Evolutionary conservation across 1,140 invertebrate species (phyloP), one percentile per base, ranked within the genome.

Genomic region (Microplitis demolitor): DNA sequence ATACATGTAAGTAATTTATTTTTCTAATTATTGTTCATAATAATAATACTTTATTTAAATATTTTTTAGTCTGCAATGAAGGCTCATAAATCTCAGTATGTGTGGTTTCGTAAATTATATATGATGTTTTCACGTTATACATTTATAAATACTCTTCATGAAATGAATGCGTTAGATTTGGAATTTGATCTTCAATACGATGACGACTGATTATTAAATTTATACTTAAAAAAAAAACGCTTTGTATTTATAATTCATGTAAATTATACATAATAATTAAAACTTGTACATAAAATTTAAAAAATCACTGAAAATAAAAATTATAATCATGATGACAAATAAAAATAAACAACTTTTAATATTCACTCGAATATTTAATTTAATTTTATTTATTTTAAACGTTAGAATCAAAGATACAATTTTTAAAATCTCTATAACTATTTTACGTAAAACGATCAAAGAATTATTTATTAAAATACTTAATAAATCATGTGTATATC

Each of bases 91-190:
- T 96, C 95, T 13, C 97, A 99, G 84, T 92, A 96, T 84, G 90
- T 96, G 11, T 99, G 97, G 97, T 98, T 96, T 84, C 90, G 97
- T 74, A 91, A 91, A 80, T 87, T 98, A 4, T 98, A 97, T 82
- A 91, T 98, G 77, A 84, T 93, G 60, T 96, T 97, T 88, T 97
- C 96, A 37, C 90, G 96, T 35, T 98, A 97, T 82, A 93, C 96
- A 83, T 89, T 96, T 45, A 93, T 98, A 8, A 98, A 98, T 82
- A 96, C 95, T 3, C 88, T 95, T 63, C 89, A 92, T 75, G 89
- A 92, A 82, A 89, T 94, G 75, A 92, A 90, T 79, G 81, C 91
- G 9, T 89, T 91, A 2, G 92, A 93, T 81, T 89, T 94, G 61
- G 92, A 94, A 78, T 83, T 94, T 62, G 93, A 94, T 84, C 87